A percentile compares a stretch with the other conserved stretches of the same genome.
Conservation (phyloP, 2,888 invertebrate species). For the Pristionchus exspectatus region DNA sequence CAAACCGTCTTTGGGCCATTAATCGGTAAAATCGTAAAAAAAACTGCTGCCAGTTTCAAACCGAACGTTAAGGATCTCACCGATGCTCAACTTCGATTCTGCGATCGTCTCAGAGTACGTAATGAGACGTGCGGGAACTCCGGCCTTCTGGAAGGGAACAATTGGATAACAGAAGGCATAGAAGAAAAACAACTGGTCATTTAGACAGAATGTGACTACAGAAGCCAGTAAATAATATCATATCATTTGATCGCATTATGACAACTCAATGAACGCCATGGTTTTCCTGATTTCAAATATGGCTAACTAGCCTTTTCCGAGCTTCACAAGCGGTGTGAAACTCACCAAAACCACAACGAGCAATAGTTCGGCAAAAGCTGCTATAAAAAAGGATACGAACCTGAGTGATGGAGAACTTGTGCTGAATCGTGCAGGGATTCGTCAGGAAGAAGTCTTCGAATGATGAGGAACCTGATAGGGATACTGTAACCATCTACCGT, state of each 20-base stretch:
- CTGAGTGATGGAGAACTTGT: slow-evolving; percentile 75
- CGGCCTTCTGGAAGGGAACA: slow-evolving; percentile 67
- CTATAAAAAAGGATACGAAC: slow-evolving; percentile 56
- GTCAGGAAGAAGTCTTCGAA: slow-evolving; percentile 71
- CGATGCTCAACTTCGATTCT: slow-evolving; percentile 72
- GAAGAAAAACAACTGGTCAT: too few relatives aligned
- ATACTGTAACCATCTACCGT: background rate
- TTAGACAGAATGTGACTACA: too few relatives aligned
- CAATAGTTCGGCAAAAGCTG: background rate
- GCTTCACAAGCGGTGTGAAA: background rate
- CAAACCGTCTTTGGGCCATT: too few relatives aligned
- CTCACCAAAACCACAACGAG: too few relatives aligned
- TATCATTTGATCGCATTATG: too few relatives aligned
- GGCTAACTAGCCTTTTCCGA: background rate
- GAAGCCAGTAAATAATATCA: too few relatives aligned
- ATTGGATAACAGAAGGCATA: too few relatives aligned
- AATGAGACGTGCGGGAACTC: slow-evolving; percentile 71
- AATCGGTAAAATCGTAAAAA: too few relatives aligned
- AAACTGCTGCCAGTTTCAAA: background rate
- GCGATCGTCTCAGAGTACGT: slow-evolving; percentile 73
- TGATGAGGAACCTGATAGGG: slow-evolving; percentile 51
- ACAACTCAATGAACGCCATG: background rate
- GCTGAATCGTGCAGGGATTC: slow-evolving; percentile 67
- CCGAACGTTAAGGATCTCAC: background rate
- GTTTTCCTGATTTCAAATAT: background rate